Base-by-base conservation (phyloP, 2,797 vertebrate species). In the Hypotaenidia okinawae region DNA sequence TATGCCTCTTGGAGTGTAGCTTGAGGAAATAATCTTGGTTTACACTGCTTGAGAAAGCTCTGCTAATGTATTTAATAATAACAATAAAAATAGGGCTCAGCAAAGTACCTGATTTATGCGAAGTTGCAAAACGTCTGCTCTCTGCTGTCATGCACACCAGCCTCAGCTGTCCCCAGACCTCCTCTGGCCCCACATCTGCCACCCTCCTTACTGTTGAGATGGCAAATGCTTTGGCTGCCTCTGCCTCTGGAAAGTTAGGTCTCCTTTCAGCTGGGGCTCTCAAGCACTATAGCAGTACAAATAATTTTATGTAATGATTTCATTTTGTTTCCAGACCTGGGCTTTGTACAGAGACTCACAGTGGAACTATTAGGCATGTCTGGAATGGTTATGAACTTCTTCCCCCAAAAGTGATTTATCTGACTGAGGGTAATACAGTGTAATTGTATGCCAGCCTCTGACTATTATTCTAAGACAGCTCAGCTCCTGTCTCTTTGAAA, bases 261-360 rank as follows among this genome's bases (percentile, higher is more conserved):
- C 72, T 89, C 54, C 51, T 95, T 91, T 92, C 78, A 94, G 58
- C 64, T 49, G 61, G 13, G 35, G 28, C 52, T 93, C 21, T 91
- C 75, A 87, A 94, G 87, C 21, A 27, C 84, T 69, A 5, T 13
- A 59, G 72, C 47, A 79, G 41, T 47, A 92, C 41, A 92, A 80
- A 95, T 95, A 80, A 96, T 95, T 97, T 85, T 88, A 66, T 75
- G 35, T 90, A 93, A 90, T 84, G 77, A 61, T 92, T 96, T 95
- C 72, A 94, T 94, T 95, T 92, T 74, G 62, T 92, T 96, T 93
- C 75, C 75, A 85, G 78, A 92, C 62, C 43, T 6, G 1, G 75
- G 45, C 72, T 92, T 93, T 92, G 62, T 89, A 62, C 88, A 90
- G 90, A 89, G 72, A 41, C 68, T 90, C 17, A 1, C 69, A 58